Evolutionary conservation across 2,113 vertebrate genomes (phyloP).

Genomic region (Notechis scutatus): DNA sequence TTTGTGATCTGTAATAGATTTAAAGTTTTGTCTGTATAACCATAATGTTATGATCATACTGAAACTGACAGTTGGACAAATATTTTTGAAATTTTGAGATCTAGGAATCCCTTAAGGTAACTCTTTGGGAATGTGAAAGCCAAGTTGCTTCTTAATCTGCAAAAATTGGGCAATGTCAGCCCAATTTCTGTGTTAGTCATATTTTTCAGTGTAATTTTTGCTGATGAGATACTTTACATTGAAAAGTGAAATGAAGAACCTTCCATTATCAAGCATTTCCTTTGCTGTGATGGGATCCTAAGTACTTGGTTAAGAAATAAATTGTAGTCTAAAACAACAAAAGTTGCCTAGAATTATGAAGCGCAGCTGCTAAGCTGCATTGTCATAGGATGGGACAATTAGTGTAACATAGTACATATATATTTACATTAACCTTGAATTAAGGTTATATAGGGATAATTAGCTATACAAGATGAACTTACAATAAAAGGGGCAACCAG

Average conservation of each 20-base stretch:
- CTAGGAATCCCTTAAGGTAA: background rate
- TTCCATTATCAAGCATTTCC: background rate
- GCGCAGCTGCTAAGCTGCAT: background rate
- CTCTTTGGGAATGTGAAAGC: background rate
- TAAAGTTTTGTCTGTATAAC: fast-evolving
- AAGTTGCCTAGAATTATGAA: background rate
- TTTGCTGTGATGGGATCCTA: background rate
- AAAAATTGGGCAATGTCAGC: background rate
- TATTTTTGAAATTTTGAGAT: background rate
- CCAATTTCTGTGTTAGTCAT: background rate
- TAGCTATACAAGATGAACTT: background rate
- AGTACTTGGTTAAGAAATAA: background rate
- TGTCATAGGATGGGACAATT: background rate
- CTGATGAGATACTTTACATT: background rate
- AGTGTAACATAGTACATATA: background rate
- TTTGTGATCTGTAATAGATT: background rate
- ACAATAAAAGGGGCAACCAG: background rate
- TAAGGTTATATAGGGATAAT: background rate
- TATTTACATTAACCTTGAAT: background rate
- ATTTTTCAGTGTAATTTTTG: background rate
- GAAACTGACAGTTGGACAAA: slow-evolving; percentile 2
- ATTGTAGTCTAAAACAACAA: too few species aligned
- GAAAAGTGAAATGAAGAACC: background rate
- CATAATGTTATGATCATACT: background rate
- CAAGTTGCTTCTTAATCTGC: background rate